Evolutionary conservation across 2,113 vertebrate genomes (phyloP).

Genomic region (Aldabrachelys gigantea): DNA sequence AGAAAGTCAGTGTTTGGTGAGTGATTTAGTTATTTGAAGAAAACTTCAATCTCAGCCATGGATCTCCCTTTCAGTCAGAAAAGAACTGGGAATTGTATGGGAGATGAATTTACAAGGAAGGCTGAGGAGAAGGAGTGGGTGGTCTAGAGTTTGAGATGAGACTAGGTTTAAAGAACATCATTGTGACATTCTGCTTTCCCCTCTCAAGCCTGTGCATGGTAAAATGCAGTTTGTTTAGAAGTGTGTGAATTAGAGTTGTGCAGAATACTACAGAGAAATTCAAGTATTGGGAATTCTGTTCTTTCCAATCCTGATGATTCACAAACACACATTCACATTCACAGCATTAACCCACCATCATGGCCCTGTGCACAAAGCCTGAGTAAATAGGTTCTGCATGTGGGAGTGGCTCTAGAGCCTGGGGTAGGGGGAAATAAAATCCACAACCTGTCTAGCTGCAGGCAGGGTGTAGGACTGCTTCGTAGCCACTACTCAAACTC

Average conservation of each 20-base stretch:
- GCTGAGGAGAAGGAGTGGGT: not conserved
- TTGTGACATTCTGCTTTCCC: not conserved
- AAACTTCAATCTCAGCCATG: not conserved
- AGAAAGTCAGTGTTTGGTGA: not conserved
- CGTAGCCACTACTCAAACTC: not conserved
- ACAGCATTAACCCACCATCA: rapidly evolving
- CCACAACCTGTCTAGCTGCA: not conserved
- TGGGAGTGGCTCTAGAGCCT: not conserved
- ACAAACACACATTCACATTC: rapidly evolving
- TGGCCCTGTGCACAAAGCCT: rapidly evolving
- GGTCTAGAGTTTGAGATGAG: not conserved
- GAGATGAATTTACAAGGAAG: not conserved
- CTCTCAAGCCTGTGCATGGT: not conserved
- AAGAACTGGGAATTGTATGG: not conserved
- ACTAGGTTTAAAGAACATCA: not conserved
- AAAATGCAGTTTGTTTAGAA: not conserved
- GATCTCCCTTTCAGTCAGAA: not conserved
- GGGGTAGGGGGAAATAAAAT: rapidly evolving
- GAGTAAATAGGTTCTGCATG: not conserved
- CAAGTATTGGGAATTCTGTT: not conserved
- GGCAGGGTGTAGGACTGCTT: not conserved
- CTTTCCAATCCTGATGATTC: not conserved
- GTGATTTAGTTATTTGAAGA: not conserved
- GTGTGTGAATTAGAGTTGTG: not conserved
- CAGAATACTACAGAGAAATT: not conserved